Evolutionary conservation across 2,888 invertebrate species (phyloP).

Genomic region (Melangyna quadrimaculata): DNA sequence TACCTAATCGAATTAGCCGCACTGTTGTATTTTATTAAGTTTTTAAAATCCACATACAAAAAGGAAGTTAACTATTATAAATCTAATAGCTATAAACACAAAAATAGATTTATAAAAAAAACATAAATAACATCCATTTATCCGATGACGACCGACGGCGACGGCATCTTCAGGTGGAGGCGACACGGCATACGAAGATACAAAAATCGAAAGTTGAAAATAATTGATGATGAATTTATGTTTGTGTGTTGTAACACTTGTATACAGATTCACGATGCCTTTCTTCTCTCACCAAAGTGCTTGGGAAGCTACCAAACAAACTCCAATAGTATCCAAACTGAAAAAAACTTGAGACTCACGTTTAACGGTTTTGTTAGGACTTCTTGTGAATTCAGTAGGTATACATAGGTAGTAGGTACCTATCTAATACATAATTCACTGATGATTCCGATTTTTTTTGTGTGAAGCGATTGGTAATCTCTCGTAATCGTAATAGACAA

Average conservation of each 20-base stretch:
- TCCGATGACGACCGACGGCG: not conserved
- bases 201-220: constrained; percentile 69
- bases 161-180: not conserved
- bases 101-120: constrained; percentile 9
- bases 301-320: not conserved
- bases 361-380: constrained; percentile 15
- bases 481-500: constrained; percentile 33
- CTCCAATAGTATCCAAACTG: not conserved
- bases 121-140: constrained; percentile 34
- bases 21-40: not conserved
- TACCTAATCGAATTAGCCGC: not conserved
- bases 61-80: constrained; percentile 21
- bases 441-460: not conserved
- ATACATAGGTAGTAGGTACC: too few relatives aligned
- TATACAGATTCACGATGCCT: not conserved
- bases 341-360: constrained; percentile 17
- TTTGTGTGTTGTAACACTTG: constrained; percentile 28
- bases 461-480: not conserved
- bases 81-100: not conserved
- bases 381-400: constrained; percentile 40
- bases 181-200: constrained; percentile 34
- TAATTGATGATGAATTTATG: constrained; percentile 62
- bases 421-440: not conserved
- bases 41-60: constrained; percentile 39
- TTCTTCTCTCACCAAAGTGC: not conserved